Base-by-base conservation (phyloP, 2,888 invertebrate genomes). In the Nasonovia ribisnigri region DNA sequence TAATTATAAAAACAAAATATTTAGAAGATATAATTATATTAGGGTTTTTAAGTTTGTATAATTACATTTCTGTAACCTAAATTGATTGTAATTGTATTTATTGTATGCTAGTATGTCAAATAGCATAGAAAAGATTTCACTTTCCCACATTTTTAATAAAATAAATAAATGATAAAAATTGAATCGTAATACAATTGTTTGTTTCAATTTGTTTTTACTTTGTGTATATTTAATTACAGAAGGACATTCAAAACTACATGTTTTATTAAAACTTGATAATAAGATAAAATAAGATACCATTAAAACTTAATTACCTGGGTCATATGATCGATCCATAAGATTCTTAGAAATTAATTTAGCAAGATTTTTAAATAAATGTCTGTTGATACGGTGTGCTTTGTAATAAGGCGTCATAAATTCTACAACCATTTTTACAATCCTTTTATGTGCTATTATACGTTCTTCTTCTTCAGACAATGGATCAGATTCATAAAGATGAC, bases 281-380 rank as follows among this genome's bases (percentile, higher is more conserved):
- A 36, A 77, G 36, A 77, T 77, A 77, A 77, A 36, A 42, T 36
- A 77, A 77, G 42, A 36, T 36, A 77, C 20, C 36, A 77, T 20
- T 36, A 20, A 77, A 36, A 36, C 20, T n/a, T 16, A 86, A 60
- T 94, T 94, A 95, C 95, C 95, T 94, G 95, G 95, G 43, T 94
- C 95, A 88, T 94, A 94, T 60, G 95, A 90, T 87, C 94, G 89
- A 36, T 94, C 88, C 92, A 95, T 94, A 36, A 95, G 93, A 29
- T 94, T 94, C 51, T 95, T 94, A 11, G 95, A 95, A 8, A 95
- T 95, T 88, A 95, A 94, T 94, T 95, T 95, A 42, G 95, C 95
- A 46, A 95, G 94, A 86, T 54, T 94, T 94, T 95, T 95, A 92
- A 95, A 95, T 46, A 95, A 90, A 48, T 94, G 87, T 92, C 95